phyloP scores from a whole-genome alignment of 2,113 vertebrate genomes.

The Cromileptes altivelis region DNA sequence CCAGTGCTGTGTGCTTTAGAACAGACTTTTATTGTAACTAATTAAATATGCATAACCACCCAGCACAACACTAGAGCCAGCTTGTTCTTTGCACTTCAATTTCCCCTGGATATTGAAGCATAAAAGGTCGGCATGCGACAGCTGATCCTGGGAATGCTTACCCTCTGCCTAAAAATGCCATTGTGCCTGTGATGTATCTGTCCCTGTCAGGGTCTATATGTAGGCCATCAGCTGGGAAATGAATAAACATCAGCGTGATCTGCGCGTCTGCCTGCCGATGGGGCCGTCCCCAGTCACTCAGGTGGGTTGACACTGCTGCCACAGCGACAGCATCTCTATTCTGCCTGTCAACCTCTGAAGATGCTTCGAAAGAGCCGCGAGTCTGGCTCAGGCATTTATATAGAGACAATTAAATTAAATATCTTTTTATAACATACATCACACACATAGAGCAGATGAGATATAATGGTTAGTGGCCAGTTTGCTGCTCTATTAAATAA shows the following conservation, averaged over 20 bases:
- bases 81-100: neutral
- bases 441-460: neutral
- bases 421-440: neutral
- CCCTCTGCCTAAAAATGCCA: neutral
- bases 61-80: neutral
- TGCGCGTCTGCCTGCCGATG: constrained; percentile 34
- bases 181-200: neutral
- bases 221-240: constrained; percentile 34
- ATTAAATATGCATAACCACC: neutral
- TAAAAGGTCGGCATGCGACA: constrained; percentile 4
- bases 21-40: neutral
- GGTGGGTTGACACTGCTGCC: constrained; percentile 50
- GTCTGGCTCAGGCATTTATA: constrained; percentile 15
- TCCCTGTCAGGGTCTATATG: constrained; percentile 19
- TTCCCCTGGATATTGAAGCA: neutral
- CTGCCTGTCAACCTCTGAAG: constrained; percentile 44
- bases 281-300: constrained; percentile 44
- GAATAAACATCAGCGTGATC: constrained; percentile 52
- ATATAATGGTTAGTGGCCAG: no score
- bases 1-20: neutral
- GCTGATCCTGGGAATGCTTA: constrained; percentile 7
- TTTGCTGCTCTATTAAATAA: neutral
- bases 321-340: constrained; percentile 13
- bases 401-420: neutral
- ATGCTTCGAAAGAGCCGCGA: constrained; percentile 31